Evolutionary conservation across 2,797 vertebrate genomes (phyloP).

Genomic region (Anguilla obscura): DNA sequence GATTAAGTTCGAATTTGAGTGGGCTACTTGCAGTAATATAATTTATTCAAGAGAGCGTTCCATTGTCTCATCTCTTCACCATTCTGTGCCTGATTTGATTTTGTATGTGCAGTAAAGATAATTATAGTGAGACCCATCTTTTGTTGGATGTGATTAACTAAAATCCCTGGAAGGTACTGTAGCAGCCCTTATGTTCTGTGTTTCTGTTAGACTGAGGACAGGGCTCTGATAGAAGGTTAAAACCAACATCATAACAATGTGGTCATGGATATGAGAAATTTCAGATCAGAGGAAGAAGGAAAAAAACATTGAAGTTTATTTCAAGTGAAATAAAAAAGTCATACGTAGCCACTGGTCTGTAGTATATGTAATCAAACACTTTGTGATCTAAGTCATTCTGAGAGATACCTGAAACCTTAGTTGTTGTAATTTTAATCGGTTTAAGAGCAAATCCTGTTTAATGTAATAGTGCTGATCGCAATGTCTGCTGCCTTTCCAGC

Average conservation of each 20-base stretch:
- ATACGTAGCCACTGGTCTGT: background rate
- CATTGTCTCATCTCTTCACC: background rate
- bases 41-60: background rate
- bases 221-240: background rate
- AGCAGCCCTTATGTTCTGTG: background rate
- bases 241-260: background rate
- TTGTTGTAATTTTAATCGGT: background rate
- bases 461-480: background rate
- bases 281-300: background rate
- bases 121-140: background rate
- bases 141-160: background rate
- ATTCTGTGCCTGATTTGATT: background rate
- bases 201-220: background rate
- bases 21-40: background rate
- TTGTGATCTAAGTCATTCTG: background rate
- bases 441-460: background rate
- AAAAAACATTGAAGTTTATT: background rate
- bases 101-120: background rate
- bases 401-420: background rate
- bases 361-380: background rate
- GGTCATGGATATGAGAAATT: background rate
- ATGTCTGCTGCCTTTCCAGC: background rate
- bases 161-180: background rate
- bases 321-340: background rate
- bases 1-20: background rate